Conservation (phyloP, 2,113 vertebrate genomes). For the Gopherus evgoodei region DNA sequence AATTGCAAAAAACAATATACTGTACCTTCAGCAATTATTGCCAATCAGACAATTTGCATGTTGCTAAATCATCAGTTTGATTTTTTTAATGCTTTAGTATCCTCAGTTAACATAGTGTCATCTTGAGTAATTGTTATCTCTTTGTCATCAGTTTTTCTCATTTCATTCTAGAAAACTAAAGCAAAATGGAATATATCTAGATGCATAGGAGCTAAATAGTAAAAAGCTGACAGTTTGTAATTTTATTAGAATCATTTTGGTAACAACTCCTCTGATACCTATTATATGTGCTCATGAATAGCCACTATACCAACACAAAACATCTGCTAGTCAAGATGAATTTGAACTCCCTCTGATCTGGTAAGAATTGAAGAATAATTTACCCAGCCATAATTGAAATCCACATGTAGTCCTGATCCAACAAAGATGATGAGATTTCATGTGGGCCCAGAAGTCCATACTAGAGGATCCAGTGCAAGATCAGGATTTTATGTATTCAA, state of each 20-base stretch:
- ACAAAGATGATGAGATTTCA: not conserved
- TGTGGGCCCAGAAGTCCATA: accelerated
- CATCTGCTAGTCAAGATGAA: conserved; percentile 49
- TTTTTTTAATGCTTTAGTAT: conserved; percentile 9
- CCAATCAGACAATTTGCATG: conserved; percentile 6
- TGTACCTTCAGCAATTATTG: not conserved
- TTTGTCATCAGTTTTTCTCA: conserved; percentile 28
- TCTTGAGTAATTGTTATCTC: not conserved
- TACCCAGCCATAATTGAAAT: not conserved
- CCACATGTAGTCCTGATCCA: not conserved
- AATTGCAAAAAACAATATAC: not conserved
- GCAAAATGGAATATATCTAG: conserved; percentile 15
- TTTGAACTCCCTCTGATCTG: conserved; percentile 24
- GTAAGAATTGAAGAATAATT: conserved; percentile 42
- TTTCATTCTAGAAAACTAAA: conserved; percentile 41
- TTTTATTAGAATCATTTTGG: conserved; percentile 58
- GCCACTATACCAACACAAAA: conserved; percentile 43
- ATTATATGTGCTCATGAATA: conserved; percentile 49
- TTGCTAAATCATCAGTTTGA: not conserved
- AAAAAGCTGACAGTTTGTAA: conserved; percentile 51
- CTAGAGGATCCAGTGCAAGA: not conserved
- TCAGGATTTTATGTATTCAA: not conserved
- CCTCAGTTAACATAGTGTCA: conserved; percentile 2
- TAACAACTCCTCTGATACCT: conserved; percentile 59
- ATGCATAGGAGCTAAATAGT: conserved; percentile 41